Percentiles rank a stretch among this genome's conserved stretches.
Conservation (phyloP, 2,113 vertebrate species). For the Pristiophorus japonicus region DNA sequence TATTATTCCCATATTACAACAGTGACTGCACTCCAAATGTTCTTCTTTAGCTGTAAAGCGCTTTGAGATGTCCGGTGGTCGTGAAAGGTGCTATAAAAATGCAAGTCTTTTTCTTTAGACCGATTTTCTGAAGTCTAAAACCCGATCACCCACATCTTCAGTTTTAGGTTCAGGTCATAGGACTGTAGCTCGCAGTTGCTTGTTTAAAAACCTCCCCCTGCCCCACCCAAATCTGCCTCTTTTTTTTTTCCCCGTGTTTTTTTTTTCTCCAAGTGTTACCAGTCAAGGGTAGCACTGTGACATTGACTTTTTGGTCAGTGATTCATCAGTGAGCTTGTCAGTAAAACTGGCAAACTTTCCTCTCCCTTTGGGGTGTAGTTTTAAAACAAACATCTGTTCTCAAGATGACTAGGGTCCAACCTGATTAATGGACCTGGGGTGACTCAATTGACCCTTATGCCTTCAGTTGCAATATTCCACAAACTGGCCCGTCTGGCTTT, state of each 20-base stretch:
- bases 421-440: conserved; percentile 16
- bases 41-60: too few relatives aligned
- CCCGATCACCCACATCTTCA: background rate
- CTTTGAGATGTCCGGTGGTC: too few relatives aligned
- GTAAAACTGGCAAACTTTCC: background rate
- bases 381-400: conserved; percentile 7
- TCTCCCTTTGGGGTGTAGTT: background rate
- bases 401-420: background rate
- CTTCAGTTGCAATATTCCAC: background rate
- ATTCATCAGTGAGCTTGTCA: background rate
- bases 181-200: too few relatives aligned
- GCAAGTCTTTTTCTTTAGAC: too few relatives aligned
- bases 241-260: too few relatives aligned
- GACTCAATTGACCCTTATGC: background rate
- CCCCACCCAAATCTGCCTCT: background rate
- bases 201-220: background rate
- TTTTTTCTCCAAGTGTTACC: background rate
- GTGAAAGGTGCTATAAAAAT: too few relatives aligned
- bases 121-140: conserved; percentile 10
- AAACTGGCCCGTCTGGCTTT: background rate
- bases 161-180: background rate
- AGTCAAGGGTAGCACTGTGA: background rate
- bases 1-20: too few relatives aligned
- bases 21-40: too few relatives aligned
- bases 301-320: background rate